Percentiles rank a stretch among this genome's conserved stretches.
Evolutionary conservation across 2,797 vertebrate species (phyloP).

Genomic region (Myotis planiceps): DNA sequence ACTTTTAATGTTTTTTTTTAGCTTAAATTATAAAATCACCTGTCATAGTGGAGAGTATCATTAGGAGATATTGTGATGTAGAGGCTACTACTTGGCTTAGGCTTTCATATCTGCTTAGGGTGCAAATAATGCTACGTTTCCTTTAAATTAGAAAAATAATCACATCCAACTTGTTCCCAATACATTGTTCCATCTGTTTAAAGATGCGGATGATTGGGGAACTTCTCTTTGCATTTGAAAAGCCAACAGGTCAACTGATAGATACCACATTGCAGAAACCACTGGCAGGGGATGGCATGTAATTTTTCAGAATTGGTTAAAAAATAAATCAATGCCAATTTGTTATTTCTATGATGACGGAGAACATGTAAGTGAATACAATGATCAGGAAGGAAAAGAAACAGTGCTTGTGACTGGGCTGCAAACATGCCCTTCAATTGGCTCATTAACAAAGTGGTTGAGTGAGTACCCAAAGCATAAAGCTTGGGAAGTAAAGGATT

Average conservation of each 20-base stretch:
- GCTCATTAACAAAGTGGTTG: slow-evolving; percentile 75
- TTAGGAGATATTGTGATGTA: slow-evolving; percentile 66
- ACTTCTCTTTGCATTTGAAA: slow-evolving; percentile 78
- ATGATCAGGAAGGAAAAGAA: slow-evolving; percentile 75
- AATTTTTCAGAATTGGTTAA: slow-evolving; percentile 80
- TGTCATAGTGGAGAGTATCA: slow-evolving; percentile 66
- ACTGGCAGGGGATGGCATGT: slow-evolving; percentile 68
- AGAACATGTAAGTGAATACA: slow-evolving; percentile 85
- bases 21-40: slow-evolving; percentile 77
- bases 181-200: slow-evolving; percentile 83
- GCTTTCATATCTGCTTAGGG: slow-evolving; percentile 80
- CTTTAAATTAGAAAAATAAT: slow-evolving; percentile 77
- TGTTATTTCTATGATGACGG: slow-evolving; percentile 81
- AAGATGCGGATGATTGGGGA: slow-evolving; percentile 70
- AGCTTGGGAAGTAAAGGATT: slow-evolving; percentile 75
- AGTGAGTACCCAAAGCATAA: slow-evolving; percentile 69
- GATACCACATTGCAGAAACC: too few species aligned
- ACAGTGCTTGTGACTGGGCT: slow-evolving; percentile 81
- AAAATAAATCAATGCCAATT: slow-evolving; percentile 81
- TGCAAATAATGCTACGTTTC: slow-evolving; percentile 81
- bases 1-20: slow-evolving; percentile 73
- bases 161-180: slow-evolving; percentile 75
- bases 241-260: too few species aligned
- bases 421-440: slow-evolving; percentile 42
- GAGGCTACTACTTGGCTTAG: slow-evolving; percentile 79